These are phyloP conservation scores for Motacilla alba DNA, from an alignment of 2,113 vertebrate species.

Conservation along the genomic window DNA sequence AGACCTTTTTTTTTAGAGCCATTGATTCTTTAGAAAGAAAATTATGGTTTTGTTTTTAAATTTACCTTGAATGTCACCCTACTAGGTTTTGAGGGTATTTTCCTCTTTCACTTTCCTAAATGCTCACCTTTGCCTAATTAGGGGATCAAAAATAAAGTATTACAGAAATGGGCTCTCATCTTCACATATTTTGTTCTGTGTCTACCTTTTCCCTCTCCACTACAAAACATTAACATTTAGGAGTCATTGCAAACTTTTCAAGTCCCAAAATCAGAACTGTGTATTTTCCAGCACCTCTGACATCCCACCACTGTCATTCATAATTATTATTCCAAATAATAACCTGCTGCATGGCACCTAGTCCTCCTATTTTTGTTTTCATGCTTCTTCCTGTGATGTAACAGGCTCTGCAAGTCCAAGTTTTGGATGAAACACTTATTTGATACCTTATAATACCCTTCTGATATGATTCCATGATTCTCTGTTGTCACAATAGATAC, in stretches of 20 bases:
- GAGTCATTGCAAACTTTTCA: not conserved
- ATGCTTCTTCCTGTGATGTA: not conserved
- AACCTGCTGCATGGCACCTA: not conserved
- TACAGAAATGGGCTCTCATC: not conserved
- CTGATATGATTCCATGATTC: not conserved
- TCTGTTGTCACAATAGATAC: not conserved
- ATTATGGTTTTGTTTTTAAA: accelerated
- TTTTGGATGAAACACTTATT: not conserved
- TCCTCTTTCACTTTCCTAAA: not conserved
- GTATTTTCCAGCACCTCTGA: not conserved
- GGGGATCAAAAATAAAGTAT: not conserved
- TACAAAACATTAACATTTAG: not conserved
- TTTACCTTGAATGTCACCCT: not conserved
- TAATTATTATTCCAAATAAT: not conserved
- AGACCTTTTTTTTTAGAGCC: not conserved
- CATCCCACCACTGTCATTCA: not conserved
- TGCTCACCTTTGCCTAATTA: not conserved
- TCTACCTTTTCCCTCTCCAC: not conserved
- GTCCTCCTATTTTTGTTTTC: not conserved
- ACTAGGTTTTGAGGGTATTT: not conserved
- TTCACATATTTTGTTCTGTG: not conserved
- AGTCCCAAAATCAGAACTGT: not conserved
- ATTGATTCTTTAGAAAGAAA: not conserved
- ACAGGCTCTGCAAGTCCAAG: not conserved
- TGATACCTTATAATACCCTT: not conserved